Conservation (phyloP, 30 jellyfish, hydroid and myxozoan genomes). For the Turritopsis dohrnii region DNA sequence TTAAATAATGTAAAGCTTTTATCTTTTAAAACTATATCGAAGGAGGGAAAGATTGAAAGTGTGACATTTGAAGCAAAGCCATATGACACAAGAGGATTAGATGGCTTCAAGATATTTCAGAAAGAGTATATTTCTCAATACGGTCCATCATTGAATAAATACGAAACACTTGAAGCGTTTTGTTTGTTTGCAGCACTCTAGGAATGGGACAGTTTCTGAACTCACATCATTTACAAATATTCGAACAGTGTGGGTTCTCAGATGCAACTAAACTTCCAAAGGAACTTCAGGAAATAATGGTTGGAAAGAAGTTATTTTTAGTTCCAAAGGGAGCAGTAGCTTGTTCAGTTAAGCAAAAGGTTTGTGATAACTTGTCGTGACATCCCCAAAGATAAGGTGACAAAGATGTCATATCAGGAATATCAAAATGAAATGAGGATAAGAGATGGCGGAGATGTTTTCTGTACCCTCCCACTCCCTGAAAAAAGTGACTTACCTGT, state of each 20-base stretch:
- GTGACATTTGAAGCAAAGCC: not conserved
- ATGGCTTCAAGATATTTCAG: constrained; percentile 10
- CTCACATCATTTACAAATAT: constrained; percentile 10
- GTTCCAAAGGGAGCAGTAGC: constrained; percentile 71
- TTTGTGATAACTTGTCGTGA: not conserved
- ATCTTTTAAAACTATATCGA: not conserved
- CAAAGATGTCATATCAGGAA: not conserved
- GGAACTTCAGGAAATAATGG: constrained; percentile 19
- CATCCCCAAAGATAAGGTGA: not conserved
- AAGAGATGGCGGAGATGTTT: constrained; percentile 27
- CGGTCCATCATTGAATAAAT: constrained; percentile 18
- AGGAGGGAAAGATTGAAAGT: not conserved
- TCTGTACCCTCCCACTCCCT: constrained; percentile 58
- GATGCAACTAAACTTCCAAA: not conserved
- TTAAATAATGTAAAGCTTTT: constrained; percentile 22
- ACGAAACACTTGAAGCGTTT: not conserved
- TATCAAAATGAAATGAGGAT: not conserved
- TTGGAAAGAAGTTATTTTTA: constrained; percentile 13
- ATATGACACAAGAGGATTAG: not conserved
- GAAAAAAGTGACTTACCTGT: constrained; percentile 40
- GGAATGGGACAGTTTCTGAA: not conserved
- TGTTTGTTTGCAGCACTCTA: constrained; percentile 18
- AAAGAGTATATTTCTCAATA: constrained; percentile 4
- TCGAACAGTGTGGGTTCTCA: constrained; percentile 37
- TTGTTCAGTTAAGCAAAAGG: not conserved